Evolutionary conservation across 2,113 vertebrate species (phyloP).

Genomic region (Nycticryphes semicollaris): DNA sequence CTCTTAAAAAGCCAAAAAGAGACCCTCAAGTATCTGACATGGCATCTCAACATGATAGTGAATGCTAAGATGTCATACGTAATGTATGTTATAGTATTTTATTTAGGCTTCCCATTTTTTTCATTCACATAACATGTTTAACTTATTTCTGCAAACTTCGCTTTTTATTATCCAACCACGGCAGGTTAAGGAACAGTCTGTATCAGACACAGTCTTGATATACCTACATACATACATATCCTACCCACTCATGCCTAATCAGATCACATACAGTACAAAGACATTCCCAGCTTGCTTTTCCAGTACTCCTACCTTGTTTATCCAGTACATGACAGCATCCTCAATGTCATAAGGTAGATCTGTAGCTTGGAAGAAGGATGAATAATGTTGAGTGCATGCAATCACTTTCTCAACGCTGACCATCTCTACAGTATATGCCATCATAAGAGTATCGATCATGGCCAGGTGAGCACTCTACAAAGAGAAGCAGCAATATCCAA

Average conservation of each 20-base stretch:
- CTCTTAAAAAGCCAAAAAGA: not conserved
- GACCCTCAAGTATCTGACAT: not conserved
- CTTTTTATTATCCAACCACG: not conserved
- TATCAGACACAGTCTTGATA: not conserved
- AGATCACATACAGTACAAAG: not conserved
- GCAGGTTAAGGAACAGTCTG: not conserved
- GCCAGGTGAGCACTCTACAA: constrained; percentile 92
- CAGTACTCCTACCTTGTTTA: constrained; percentile 88
- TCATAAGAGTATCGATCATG: constrained; percentile 96
- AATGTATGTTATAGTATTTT: not conserved
- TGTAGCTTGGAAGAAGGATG: constrained; percentile 81
- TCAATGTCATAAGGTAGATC: constrained; percentile 93
- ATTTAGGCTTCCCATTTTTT: not conserved
- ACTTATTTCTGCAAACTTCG: not conserved
- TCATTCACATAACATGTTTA: not conserved
- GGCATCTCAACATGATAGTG: not conserved
- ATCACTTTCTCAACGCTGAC: constrained; percentile 91
- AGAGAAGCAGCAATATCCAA: not conserved
- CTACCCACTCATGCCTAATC: not conserved
- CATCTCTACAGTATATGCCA: constrained; percentile 93
- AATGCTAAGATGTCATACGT: not conserved
- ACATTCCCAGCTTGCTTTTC: not conserved
- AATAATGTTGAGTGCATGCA: constrained; percentile 85
- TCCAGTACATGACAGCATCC: constrained; percentile 92
- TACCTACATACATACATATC: not conserved